Evolutionary conservation across 2,888 invertebrate genomes (phyloP).

Genomic region (Pyrochroa serraticornis): DNA sequence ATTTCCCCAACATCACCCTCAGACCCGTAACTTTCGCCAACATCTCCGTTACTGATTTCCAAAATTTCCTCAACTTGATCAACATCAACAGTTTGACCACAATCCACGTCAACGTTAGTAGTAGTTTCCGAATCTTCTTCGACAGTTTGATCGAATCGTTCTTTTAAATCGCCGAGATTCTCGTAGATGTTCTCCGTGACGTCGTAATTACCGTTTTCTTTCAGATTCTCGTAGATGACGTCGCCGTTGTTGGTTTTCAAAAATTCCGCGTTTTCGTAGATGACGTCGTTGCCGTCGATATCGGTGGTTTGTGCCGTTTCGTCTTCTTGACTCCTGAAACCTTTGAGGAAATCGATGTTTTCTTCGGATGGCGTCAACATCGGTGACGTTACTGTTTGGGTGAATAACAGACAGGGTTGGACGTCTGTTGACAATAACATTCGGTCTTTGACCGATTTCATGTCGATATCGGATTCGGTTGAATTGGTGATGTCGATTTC

Average conservation of each 20-base stretch:
- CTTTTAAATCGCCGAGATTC: no score
- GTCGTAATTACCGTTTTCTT: slow-evolving; percentile 13
- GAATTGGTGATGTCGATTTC: slow-evolving; percentile 23
- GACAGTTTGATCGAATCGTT: no score
- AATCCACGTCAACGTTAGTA: no score
- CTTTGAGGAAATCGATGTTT: slow-evolving; percentile 57
- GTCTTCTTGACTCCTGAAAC: slow-evolving; percentile 41
- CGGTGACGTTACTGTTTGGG: slow-evolving; percentile 58
- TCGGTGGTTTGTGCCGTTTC: slow-evolving; percentile 1
- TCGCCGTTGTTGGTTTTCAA: slow-evolving; percentile 25
- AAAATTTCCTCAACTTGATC: slow-evolving; percentile 29
- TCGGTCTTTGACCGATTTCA: slow-evolving; percentile 51
- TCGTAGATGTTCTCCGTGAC: slow-evolving; percentile 38
- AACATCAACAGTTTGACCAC: not conserved
- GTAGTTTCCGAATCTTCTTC: slow-evolving; percentile 2
- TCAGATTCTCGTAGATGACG: slow-evolving; percentile 33
- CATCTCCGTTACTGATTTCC: slow-evolving; percentile 33
- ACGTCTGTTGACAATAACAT: slow-evolving; percentile 56
- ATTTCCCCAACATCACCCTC: not conserved
- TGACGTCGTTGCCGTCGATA: no score
- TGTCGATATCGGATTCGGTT: slow-evolving; percentile 24
- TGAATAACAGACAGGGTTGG: slow-evolving; percentile 54
- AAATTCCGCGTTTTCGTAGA: slow-evolving; percentile 43
- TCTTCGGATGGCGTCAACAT: slow-evolving; percentile 59
- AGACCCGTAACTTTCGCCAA: slow-evolving; percentile 44